Percentiles rank a stretch among this genome's conserved stretches.
These are phyloP conservation scores for Frankliniella fusca DNA, from an alignment of 2,888 invertebrate genomes.

Conservation along the genomic window DNA sequence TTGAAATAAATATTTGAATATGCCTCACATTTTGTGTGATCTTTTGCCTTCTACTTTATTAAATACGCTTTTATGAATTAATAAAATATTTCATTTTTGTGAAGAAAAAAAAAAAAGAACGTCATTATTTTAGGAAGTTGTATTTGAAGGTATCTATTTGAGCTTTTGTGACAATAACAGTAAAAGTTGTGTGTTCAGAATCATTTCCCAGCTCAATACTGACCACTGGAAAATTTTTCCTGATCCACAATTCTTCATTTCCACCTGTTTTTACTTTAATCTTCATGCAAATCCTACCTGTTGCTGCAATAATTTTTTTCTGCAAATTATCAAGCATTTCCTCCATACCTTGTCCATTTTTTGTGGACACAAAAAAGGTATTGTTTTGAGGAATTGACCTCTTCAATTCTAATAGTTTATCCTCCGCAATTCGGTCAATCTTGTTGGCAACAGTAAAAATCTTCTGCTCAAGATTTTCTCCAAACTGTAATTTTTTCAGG, in stretches of 20 bases:
- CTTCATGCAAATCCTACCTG: constrained; percentile 52
- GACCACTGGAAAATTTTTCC: constrained; percentile 60
- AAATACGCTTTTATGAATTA: background rate
- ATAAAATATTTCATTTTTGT: background rate
- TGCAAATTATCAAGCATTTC: constrained; percentile 50
- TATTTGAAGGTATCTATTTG: constrained; percentile 56
- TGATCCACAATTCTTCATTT: constrained; percentile 57
- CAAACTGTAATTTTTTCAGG: constrained; percentile 53
- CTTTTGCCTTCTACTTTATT: background rate
- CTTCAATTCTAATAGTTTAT: constrained; percentile 34
- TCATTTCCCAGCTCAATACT: constrained; percentile 51
- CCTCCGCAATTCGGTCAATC: constrained; percentile 53
- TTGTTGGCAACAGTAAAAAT: constrained; percentile 74
- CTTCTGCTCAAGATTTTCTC: constrained; percentile 48
- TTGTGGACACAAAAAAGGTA: constrained; percentile 46
- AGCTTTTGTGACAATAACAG: constrained; percentile 55
- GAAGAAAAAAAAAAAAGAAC: background rate
- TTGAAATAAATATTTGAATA: too few relatives aligned
- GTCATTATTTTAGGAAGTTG: constrained; percentile 39
- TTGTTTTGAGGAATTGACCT: constrained; percentile 30
- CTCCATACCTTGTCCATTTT: constrained; percentile 47
- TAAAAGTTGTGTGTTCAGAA: constrained; percentile 53
- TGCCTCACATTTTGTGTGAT: too few relatives aligned
- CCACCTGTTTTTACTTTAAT: constrained; percentile 59
- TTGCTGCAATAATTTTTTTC: constrained; percentile 51